Conservation (phyloP, 2,113 vertebrate genomes). For the Ceuthmochares aereus region DNA sequence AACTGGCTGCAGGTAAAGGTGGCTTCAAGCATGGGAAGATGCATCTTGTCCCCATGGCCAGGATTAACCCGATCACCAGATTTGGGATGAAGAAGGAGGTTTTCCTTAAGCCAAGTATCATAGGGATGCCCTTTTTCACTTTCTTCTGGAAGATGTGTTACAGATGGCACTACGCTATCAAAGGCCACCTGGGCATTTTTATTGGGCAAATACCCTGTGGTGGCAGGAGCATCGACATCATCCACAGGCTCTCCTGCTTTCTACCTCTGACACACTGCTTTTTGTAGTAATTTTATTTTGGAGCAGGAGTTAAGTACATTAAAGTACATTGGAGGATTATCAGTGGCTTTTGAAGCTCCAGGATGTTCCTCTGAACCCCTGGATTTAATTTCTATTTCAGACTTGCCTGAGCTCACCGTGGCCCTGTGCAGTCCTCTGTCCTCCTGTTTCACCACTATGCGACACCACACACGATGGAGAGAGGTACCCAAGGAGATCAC, state of each 20-base stretch:
- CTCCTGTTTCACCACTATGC: neutral
- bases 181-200: neutral
- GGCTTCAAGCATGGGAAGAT: neutral
- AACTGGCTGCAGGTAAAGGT: neutral
- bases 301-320: neutral
- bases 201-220: neutral
- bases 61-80: neutral
- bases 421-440: neutral
- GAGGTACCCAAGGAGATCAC: neutral
- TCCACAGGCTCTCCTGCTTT: neutral
- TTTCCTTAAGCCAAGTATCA: neutral
- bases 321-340: neutral
- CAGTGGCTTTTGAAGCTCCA: neutral
- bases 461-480: accelerated
- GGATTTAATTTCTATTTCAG: neutral
- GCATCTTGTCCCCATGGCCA: neutral
- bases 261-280: neutral
- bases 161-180: neutral
- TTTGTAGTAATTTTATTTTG: neutral
- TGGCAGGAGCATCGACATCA: neutral
- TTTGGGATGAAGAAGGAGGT: neutral
- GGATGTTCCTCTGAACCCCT: neutral
- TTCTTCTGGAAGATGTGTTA: neutral
- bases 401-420: neutral
- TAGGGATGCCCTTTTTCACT: neutral